These are phyloP conservation scores for Clarias pachynema DNA, from an alignment of 2,797 vertebrate species.

Conservation along the genomic window DNA sequence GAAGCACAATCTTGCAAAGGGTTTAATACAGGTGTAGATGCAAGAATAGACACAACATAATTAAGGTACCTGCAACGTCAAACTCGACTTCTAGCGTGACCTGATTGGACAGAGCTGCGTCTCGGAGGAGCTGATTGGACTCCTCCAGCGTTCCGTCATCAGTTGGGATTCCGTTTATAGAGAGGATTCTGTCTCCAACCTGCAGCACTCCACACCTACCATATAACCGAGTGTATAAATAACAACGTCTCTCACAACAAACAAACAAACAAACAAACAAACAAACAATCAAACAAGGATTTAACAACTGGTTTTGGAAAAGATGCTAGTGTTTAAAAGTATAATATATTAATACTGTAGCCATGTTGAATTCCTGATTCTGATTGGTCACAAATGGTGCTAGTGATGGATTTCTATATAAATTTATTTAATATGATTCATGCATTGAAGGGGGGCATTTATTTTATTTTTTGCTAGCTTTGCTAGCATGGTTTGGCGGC, in stretches of 20 bases:
- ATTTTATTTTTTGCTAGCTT: not conserved
- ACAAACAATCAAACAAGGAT: not conserved
- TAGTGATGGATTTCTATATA: too few relatives aligned
- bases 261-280: not conserved
- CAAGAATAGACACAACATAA: not conserved
- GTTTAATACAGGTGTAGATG: not conserved
- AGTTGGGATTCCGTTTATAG: constrained; percentile 90
- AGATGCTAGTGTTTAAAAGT: not conserved
- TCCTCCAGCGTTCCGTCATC: constrained; percentile 97
- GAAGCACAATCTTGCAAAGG: not conserved
- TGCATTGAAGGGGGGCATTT: not conserved
- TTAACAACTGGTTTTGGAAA: not conserved
- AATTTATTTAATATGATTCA: too few relatives aligned
- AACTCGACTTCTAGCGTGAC: constrained; percentile 94
- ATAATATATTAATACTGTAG: too few relatives aligned
- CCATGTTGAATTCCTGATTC: not conserved
- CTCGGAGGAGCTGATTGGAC: constrained; percentile 93
- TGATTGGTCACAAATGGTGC: not conserved
- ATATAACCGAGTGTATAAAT: not conserved
- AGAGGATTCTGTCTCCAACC: constrained; percentile 90
- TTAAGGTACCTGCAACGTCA: constrained; percentile 86
- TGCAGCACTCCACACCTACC: constrained; percentile 92
- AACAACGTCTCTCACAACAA: not conserved
- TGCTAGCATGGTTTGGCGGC: not conserved
- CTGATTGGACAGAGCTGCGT: constrained; percentile 89